Evolutionary conservation across 2,888 invertebrate species (phyloP), one percentile per base, ranked within the genome.

Genomic region (Microdon myrmicae): DNA sequence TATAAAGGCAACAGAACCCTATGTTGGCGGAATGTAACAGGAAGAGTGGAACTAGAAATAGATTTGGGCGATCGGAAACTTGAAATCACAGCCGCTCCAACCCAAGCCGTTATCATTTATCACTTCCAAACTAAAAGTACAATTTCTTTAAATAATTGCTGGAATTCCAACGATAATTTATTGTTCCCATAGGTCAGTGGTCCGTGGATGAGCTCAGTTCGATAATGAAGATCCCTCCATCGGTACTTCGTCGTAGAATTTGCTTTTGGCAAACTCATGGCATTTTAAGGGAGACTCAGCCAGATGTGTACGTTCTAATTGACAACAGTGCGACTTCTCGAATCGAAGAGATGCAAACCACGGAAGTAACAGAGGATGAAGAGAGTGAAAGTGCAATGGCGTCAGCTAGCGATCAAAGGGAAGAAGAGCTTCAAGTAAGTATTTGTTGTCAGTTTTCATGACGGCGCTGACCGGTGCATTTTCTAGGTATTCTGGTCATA

Each of bases 241-340:
- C 93, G 0, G 86, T 91, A 12, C 78, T 97, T 10, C 84, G 94
- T 51, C 85, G 94, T 47, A 92, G 94, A 78, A 91, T 97, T 29
- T 86, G 90, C 3, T 95, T 91, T 75, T 97, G 97, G 97, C 92
- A 94, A 73, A 90, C 92, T n/a, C 90, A 94, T 80, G 94, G 94
- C 0, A 79, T 96, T 6, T 82, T 96, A 60, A 84, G 86, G 53
- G 95, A 96, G 77, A 86, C 86, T 8, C 83, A 84, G 38, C 82
- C 86, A 1, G 94, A 95, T 75, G 82, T 86, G 2, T 96, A 89
- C 76, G 81, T 85, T 9, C 79, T 92, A 34, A 83, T 90, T 29
- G 92, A 92, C 74, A 86, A 86, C 68, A 83, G 83, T 35, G 78
- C 82, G 7, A 82, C 81, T 10, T 81, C 80, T 23, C 82, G 82